phyloP scores from a whole-genome alignment of 2,797 vertebrate species.

The Gephyroberyx darwinii region DNA sequence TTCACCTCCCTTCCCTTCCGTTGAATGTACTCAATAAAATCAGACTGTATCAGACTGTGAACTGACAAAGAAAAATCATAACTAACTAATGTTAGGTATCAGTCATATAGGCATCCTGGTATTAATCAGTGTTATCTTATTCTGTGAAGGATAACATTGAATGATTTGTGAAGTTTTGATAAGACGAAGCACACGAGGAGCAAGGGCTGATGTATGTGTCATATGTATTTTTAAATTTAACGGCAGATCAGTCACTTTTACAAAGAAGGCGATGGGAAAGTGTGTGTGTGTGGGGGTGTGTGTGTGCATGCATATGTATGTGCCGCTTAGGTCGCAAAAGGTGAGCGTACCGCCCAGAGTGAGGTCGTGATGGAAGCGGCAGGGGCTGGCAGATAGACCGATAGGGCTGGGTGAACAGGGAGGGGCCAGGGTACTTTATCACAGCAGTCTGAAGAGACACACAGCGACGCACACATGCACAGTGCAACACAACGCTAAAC shows the following conservation, averaged over 20 bases:
- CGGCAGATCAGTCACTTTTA: too few species aligned
- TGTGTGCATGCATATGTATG: constrained; percentile 59
- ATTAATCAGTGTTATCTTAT: neutral
- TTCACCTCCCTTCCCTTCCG: constrained; percentile 5
- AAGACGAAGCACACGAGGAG: neutral
- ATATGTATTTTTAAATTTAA: too few species aligned
- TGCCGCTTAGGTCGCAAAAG: constrained; percentile 37
- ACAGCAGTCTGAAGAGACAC: constrained; percentile 47
- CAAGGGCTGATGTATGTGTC: neutral
- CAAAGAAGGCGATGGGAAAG: too few species aligned
- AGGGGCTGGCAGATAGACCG: constrained; percentile 53
- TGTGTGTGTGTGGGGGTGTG: neutral
- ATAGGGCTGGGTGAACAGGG: constrained; percentile 61
- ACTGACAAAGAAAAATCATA: neutral
- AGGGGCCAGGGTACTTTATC: constrained; percentile 59
- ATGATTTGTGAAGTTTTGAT: neutral
- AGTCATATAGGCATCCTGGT: neutral
- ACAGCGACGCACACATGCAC: constrained; percentile 6
- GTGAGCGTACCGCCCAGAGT: constrained; percentile 54
- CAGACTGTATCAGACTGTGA: too few species aligned
- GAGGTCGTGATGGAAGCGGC: constrained; percentile 42
- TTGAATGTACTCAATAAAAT: neutral
- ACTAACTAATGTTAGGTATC: neutral
- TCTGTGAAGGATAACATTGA: neutral
- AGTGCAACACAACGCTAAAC: constrained; percentile 33